Evolutionary conservation across 2,888 invertebrate species (phyloP).

Genomic region (Troglohyphantes excavatus): DNA sequence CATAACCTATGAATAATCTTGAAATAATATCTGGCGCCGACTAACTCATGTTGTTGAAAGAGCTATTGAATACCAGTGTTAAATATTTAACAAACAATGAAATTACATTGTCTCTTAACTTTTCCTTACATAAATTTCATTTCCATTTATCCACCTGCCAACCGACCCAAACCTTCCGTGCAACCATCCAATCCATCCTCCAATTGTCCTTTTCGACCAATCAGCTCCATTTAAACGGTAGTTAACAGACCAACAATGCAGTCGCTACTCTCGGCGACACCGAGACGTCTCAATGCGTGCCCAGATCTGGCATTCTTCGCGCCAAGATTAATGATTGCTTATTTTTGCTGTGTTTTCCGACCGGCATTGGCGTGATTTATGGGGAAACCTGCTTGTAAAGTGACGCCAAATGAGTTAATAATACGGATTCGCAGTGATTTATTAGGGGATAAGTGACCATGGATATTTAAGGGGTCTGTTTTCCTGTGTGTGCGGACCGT

Average conservation of each 20-base stretch:
- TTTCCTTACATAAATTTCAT: no score
- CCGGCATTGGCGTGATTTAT: constrained; percentile 49
- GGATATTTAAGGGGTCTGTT: neutral
- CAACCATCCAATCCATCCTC: constrained; percentile 10
- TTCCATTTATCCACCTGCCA: no score
- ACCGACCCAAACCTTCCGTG: constrained; percentile 15
- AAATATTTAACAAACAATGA: no score
- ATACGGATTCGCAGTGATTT: constrained; percentile 49
- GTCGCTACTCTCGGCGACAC: neutral
- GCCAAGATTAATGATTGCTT: constrained; percentile 50
- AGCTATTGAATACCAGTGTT: no score
- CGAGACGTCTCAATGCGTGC: constrained; percentile 20
- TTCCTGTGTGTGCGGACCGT: neutral
- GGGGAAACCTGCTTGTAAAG: constrained; percentile 32
- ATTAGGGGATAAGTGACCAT: constrained; percentile 27
- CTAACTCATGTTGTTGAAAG: no score
- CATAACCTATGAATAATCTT: no score
- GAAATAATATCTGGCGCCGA: no score
- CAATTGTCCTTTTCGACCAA: neutral
- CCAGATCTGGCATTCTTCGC: neutral
- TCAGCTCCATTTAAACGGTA: constrained; percentile 34
- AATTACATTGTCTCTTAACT: no score
- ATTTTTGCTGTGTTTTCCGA: constrained; percentile 61
- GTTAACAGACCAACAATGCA: constrained; percentile 32
- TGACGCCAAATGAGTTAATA: constrained; percentile 69